Base-by-base conservation (phyloP, 2,797 vertebrate genomes). In the Hephaestus fuliginosus region DNA sequence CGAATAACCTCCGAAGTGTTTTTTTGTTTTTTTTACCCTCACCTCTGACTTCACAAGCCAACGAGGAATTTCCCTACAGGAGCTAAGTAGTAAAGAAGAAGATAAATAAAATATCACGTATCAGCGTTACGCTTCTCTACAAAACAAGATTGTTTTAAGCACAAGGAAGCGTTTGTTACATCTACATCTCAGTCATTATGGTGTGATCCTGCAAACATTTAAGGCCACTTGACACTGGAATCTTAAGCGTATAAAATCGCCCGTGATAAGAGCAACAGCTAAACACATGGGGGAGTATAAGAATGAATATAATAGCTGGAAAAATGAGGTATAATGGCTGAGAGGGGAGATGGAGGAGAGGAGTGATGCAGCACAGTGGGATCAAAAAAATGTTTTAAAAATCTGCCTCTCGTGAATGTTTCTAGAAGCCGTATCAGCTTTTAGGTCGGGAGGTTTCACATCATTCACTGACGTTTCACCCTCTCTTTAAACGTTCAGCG, bases 221-320 rank as follows among this genome's bases (percentile, higher is more conserved):
- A 25, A 36, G 60, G 12, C 20, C 15, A 36, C 25, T 5, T 51
- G 49, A 68, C 49, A n/a, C 17, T 48, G 33, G 28, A 36, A 44
- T 70, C 33, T 55, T 3, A 18, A 60, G 44, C 7, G 57, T 51
- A 57, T 28, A 53, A 46, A 0, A 33, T 36, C 33, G 0, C n/a
- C 60, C 15, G n/a, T 17, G 22, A 63, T 57, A 33, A 74, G 41
- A 63, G 49, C 60, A 20, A 46, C 5, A 56, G 51, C 28, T 56
- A 46, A 55, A 70, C 9, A 39, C 20, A 9, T 11, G 25, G 15
- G 11, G 17, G 25, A 18, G 22, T 9, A 7, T 2, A 46, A 13
- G n/a, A 28, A 70, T 13, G 25, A 25, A 25, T 25, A 25, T 25
- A 25, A 25, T 25, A 25, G 25, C 25, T 25, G 25, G 25, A 25